These are phyloP conservation scores for Larimichthys polyactis DNA, from an alignment of 2,113 vertebrate species.

Conservation along the genomic window DNA sequence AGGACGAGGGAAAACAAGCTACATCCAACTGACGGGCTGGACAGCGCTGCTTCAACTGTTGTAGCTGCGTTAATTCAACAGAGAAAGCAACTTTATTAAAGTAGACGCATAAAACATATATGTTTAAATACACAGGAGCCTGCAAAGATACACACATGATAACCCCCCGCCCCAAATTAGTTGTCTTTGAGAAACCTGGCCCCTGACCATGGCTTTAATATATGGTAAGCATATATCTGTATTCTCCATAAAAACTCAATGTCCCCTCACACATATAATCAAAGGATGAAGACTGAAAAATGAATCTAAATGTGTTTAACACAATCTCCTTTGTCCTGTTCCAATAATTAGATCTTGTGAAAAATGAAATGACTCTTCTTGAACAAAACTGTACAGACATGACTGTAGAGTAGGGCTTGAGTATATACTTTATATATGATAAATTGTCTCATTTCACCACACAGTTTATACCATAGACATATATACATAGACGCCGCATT, in stretches of 20 bases:
- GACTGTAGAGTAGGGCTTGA: neutral
- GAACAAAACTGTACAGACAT: neutral
- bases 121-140: neutral
- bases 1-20: neutral
- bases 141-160: neutral
- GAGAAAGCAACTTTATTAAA: neutral
- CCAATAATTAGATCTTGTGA: neutral
- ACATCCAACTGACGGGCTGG: neutral
- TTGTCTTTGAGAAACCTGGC: neutral
- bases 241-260: neutral
- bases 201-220: neutral
- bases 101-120: neutral
- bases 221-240: neutral
- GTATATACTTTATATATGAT: too few relatives aligned
- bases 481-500: too few relatives aligned
- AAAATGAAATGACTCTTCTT: neutral
- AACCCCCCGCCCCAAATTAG: neutral
- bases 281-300: too few relatives aligned
- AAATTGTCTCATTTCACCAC: neutral
- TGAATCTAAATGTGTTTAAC: too few relatives aligned
- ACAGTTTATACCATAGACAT: neutral
- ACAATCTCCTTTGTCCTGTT: neutral
- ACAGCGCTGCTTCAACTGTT: neutral
- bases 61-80: neutral
- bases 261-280: too few relatives aligned